Percentiles rank a stretch among this genome's conserved stretches.
Conservation (phyloP, 2,888 invertebrate species). For the Caenorhabditis uteleia region DNA sequence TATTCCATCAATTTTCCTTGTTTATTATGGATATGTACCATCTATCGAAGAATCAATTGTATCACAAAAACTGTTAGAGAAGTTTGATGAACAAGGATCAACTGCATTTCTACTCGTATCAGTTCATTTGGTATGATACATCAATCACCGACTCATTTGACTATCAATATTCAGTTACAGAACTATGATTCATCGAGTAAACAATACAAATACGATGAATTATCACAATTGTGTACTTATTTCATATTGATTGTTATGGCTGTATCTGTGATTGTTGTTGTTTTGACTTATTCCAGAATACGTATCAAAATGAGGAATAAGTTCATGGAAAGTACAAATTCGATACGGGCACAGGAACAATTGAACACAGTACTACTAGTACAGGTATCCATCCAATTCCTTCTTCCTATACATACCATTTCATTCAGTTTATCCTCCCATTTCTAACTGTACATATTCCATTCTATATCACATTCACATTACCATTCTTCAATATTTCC, state of each 20-base stretch:
- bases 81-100: too few species aligned
- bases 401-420: too few species aligned
- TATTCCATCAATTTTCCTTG: slow-evolving; percentile 8
- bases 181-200: too few species aligned
- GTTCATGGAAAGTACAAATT: slow-evolving; percentile 7
- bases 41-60: slow-evolving; percentile 10
- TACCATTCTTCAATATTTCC: slow-evolving; percentile 22
- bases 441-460: slow-evolving; percentile 37
- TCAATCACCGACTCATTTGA: too few species aligned
- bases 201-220: slow-evolving; percentile 6
- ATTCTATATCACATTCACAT: slow-evolving; percentile 28
- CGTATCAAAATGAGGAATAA: slow-evolving; percentile 3
- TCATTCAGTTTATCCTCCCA: slow-evolving; percentile 32
- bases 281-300: too few species aligned
- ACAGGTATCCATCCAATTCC: too few species aligned
- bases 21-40: slow-evolving; percentile 16
- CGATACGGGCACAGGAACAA: slow-evolving; percentile 18
- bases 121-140: too few species aligned
- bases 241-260: slow-evolving; percentile 17
- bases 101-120: too few species aligned
- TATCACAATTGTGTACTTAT: slow-evolving; percentile 14
- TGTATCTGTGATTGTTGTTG: slow-evolving; percentile 8
- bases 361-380: slow-evolving; percentile 15
- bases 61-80: too few species aligned
- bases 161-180: too few species aligned